Percentiles rank a stretch among this genome's conserved stretches.
Evolutionary conservation across 2,113 vertebrate genomes (phyloP).

Genomic region (Cynocephalus volans): DNA sequence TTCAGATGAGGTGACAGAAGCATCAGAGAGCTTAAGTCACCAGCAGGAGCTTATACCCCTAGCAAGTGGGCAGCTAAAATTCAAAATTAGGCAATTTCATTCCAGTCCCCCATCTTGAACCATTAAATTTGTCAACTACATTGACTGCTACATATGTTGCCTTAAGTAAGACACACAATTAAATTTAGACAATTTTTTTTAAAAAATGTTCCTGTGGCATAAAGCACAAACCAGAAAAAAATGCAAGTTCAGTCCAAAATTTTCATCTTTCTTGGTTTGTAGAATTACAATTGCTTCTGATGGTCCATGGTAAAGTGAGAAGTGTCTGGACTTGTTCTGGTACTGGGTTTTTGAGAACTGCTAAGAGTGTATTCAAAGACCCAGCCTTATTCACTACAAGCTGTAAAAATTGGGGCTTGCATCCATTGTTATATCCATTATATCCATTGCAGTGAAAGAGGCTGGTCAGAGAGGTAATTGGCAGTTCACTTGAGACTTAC

Average conservation of each 20-base stretch:
- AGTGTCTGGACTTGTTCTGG: not conserved
- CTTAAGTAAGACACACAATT: not conserved
- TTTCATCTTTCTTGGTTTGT: not conserved
- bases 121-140: not conserved
- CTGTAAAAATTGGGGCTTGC: not conserved
- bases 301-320: not conserved
- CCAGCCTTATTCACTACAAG: not conserved
- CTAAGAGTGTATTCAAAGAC: not conserved
- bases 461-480: not conserved
- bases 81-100: not conserved
- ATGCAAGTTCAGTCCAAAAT: not conserved
- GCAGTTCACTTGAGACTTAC: not conserved
- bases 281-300: not conserved
- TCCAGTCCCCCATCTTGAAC: not conserved
- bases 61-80: not conserved
- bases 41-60: accelerated
- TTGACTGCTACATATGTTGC: not conserved
- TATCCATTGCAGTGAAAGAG: no score
- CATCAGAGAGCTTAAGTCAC: not conserved
- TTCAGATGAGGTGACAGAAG: not conserved
- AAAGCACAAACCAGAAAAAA: not conserved
- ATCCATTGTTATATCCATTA: accelerated
- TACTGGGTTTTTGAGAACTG: not conserved
- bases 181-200: not conserved
- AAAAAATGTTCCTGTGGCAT: not conserved